These are phyloP conservation scores for Rostratula benghalensis DNA, from an alignment of 2,113 vertebrate genomes.

Conservation along the genomic window DNA sequence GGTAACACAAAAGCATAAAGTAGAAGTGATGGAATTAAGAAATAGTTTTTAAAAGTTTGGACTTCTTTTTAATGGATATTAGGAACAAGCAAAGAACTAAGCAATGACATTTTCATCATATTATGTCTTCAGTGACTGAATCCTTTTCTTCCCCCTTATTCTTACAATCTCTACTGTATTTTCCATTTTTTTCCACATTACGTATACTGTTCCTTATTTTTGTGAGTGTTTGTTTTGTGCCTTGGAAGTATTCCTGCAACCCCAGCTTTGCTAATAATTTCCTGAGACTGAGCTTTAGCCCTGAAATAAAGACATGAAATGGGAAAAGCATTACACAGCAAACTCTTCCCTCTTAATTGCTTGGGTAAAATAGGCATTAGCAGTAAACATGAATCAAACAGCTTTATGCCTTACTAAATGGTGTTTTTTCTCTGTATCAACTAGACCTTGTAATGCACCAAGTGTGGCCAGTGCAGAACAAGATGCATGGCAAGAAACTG, in stretches of 20 bases:
- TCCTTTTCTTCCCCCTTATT: not conserved
- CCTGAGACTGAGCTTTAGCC: not conserved
- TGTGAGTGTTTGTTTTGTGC: not conserved
- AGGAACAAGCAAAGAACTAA: not conserved
- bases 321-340: not conserved
- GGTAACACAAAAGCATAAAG: not conserved
- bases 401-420: not conserved
- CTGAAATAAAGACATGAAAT: not conserved
- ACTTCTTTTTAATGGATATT: not conserved
- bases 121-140: not conserved
- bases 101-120: not conserved
- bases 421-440: not conserved
- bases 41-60: not conserved
- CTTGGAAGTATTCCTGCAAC: not conserved
- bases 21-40: not conserved
- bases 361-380: not conserved
- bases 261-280: not conserved
- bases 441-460: not conserved
- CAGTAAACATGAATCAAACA: not conserved
- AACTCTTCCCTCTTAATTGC: not conserved
- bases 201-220: not conserved
- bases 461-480: not conserved
- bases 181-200: not conserved
- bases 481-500: not conserved
- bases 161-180: not conserved